A percentile compares a stretch with the other conserved stretches of the same genome.
Conservation (phyloP, 1,140 invertebrate genomes). For the Lordiphosa stackelbergi region DNA sequence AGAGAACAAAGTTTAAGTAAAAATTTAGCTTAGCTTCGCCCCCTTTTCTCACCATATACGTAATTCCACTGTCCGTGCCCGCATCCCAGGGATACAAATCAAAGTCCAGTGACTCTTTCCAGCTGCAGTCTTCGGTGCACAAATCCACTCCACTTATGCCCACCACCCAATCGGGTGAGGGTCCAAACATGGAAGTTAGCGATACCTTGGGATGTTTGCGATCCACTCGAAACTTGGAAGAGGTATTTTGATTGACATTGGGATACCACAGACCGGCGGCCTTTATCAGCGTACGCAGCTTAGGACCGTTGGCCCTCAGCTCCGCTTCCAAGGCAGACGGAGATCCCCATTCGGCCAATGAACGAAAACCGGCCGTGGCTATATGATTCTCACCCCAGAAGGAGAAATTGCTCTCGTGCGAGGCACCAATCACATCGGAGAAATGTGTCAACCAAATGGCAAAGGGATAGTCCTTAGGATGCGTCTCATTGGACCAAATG, state of each 20-base stretch:
- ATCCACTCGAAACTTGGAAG: constrained; percentile 91
- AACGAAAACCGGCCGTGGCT: constrained; percentile 94
- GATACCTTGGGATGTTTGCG: constrained; percentile 93
- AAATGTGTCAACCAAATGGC: constrained; percentile 95
- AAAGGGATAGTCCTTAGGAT: constrained; percentile 97
- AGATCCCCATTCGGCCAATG: constrained; percentile 84
- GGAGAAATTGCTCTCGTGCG: constrained; percentile 92
- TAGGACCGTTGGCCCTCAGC: constrained; percentile 87
- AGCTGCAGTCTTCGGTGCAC: constrained; percentile 92
- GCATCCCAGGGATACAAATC: constrained; percentile 96
- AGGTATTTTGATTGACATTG: constrained; percentile 91
- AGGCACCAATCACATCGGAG: constrained; percentile 97
- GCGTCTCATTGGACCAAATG: constrained; percentile 96
- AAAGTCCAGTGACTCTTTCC: constrained; percentile 87
- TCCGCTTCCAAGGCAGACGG: constrained; percentile 94
- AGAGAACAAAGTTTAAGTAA: neutral
- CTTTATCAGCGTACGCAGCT: constrained; percentile 95
- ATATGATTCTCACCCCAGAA: constrained; percentile 96
- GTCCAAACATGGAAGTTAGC: constrained; percentile 95
- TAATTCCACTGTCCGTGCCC: constrained; percentile 94
- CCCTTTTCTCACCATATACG: constrained; percentile 86
- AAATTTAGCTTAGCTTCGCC: neutral
- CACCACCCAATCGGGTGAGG: constrained; percentile 97
- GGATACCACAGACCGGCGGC: constrained; percentile 96
- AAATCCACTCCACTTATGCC: constrained; percentile 92